Percentiles rank a stretch among this genome's conserved stretches.
phyloP scores from a whole-genome alignment of 2,888 invertebrate genomes.

The Rhorus exstirpatorius region DNA sequence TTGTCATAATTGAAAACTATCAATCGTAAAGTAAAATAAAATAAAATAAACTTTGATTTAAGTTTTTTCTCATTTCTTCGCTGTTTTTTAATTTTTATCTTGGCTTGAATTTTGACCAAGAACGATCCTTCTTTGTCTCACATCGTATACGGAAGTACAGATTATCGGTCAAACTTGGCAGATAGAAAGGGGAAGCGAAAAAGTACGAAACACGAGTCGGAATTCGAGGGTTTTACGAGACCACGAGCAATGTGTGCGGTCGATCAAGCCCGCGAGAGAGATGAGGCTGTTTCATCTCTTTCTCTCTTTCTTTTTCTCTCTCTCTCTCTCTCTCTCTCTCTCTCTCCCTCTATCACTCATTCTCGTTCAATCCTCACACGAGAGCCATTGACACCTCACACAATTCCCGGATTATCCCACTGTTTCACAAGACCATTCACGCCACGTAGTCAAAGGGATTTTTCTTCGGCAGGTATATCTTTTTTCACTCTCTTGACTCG shows the following conservation, averaged over 20 bases:
- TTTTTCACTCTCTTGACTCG: neutral
- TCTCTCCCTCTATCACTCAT: constrained; percentile 14
- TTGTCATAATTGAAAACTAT: no score
- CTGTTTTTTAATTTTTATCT: constrained; percentile 15
- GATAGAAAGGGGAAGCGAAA: constrained; percentile 29
- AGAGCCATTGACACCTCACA: constrained; percentile 47
- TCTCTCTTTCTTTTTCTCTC: neutral
- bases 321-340: neutral
- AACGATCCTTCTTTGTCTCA: constrained; percentile 12
- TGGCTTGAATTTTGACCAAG: no score
- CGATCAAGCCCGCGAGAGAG: constrained; percentile 33
- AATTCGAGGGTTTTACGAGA: constrained; percentile 57
- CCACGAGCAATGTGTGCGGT: constrained; percentile 47
- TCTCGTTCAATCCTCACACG: constrained; percentile 46
- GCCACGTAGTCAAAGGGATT: constrained; percentile 15
- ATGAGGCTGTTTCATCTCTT: constrained; percentile 29
- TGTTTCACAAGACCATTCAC: constrained; percentile 40
- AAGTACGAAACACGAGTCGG: constrained; percentile 40
- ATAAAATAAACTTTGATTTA: no score
- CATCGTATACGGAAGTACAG: constrained; percentile 21
- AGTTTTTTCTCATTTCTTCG: neutral
- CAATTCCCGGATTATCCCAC: constrained; percentile 36
- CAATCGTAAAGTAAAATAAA: no score
- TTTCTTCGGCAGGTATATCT: constrained; percentile 6
- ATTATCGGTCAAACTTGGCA: constrained; percentile 51